phyloP scores from a whole-genome alignment of 1,140 invertebrate species.

The Caenorhabditis latens region DNA sequence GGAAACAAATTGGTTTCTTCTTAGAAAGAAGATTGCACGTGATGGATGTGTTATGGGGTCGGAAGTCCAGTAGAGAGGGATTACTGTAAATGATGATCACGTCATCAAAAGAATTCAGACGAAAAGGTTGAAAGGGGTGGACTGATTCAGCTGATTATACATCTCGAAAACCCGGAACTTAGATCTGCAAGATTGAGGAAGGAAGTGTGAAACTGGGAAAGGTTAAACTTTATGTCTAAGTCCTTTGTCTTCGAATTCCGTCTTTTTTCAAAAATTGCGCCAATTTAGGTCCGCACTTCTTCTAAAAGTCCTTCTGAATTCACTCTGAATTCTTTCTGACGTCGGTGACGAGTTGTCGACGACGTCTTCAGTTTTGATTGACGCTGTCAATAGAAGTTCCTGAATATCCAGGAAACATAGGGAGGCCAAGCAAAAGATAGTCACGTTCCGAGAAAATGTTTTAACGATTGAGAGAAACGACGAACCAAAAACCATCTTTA shows the following conservation, averaged over 20 bases:
- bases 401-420: slow-evolving; percentile 12
- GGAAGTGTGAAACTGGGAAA: neutral
- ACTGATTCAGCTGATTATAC: neutral
- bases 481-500: neutral
- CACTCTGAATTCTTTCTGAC: slow-evolving; percentile 9
- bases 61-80: neutral
- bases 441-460: neutral
- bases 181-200: neutral
- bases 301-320: neutral
- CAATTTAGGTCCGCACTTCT: neutral
- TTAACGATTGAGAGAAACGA: no score
- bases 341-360: slow-evolving; percentile 1
- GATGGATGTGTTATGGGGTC: slow-evolving; percentile 34
- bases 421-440: neutral
- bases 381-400: slow-evolving; percentile 17
- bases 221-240: neutral
- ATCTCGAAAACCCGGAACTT: neutral
- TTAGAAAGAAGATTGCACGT: neutral
- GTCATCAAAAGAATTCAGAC: neutral
- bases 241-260: neutral
- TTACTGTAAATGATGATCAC: slow-evolving; percentile 5
- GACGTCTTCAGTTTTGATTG: slow-evolving; percentile 13
- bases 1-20: slow-evolving; percentile 30
- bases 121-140: neutral
- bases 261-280: neutral